Evolutionary conservation across 2,113 vertebrate genomes (phyloP), one percentile per base, ranked within the genome.

Genomic region (Gallinago undulata): DNA sequence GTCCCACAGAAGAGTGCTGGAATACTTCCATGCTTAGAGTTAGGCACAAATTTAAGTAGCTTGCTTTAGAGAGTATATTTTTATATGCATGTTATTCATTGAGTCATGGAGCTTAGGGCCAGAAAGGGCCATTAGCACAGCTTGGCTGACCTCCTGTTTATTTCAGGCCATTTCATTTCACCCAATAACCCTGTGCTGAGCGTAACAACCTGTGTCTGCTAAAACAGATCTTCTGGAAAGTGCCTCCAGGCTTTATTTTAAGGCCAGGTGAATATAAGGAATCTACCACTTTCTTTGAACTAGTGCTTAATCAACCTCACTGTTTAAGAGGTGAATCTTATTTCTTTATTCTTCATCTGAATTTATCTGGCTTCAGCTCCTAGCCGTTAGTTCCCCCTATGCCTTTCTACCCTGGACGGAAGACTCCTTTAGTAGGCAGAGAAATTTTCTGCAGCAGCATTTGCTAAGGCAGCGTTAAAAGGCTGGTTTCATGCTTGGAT

Each of bases 151-250:
- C 93, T 94, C 70, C 74, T 94, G 79, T 64, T 96, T 92, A 84
- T 93, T 77, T 90, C 83, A 92, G 85, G 27, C 79, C 88, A 78
- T 89, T 93, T 78, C 37, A 28, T 92, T 87, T 89, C 69, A 57
- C 51, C 78, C 88, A 43, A 19, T 62, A 90, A 75, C 73, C 48
- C 86, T 30, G 13, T 66, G 74, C 35, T 3, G n/a, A 95, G 90
- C 1, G 1, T 60, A 90, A 81, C 73, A 78, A 68, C 39, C 77
- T 82, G 48, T 69, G 64, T 83, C 78, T 85, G 78, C 50, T 94
- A 43, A 66, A 89, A 70, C 56, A 72, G 27, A 67, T 74, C 91
- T 93, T 94, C 87, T 4, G 5, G 78, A 83, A 95, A 70, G 92
- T 19, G 48, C 86, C 77, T 89, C 74, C 73, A 72, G 84, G 66